phyloP scores from a whole-genome alignment of 2,888 invertebrate species.

The Noctua janthina region DNA sequence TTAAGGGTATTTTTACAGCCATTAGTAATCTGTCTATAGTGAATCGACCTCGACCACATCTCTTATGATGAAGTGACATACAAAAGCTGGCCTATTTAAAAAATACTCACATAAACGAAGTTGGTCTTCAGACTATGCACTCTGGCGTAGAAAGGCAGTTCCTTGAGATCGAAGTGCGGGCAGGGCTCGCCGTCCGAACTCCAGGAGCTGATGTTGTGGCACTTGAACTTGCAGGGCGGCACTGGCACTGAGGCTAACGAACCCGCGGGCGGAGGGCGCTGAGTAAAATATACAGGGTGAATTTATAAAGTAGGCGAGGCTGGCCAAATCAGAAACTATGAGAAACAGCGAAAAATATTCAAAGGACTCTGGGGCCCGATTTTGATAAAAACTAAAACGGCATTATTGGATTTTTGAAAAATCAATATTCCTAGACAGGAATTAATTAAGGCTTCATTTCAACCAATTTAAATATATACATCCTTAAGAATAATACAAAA shows the following conservation, averaged over 20 bases:
- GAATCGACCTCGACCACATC: not conserved
- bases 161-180: constrained; percentile 90
- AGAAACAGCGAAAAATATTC: not conserved
- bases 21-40: not conserved
- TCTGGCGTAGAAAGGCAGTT: constrained; percentile 94
- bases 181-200: constrained; percentile 76
- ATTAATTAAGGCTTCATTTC: too few species aligned
- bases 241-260: constrained; percentile 94
- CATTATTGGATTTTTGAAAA: not conserved
- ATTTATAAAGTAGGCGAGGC: not conserved
- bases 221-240: constrained; percentile 93
- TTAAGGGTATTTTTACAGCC: too few species aligned
- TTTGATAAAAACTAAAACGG: not conserved
- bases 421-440: not conserved
- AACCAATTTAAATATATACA: too few species aligned
- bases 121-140: constrained; percentile 95
- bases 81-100: not conserved
- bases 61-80: not conserved
- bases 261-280: constrained; percentile 93
- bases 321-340: not conserved
- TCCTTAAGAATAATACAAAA: too few species aligned
- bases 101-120: constrained; percentile 94
- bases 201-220: constrained; percentile 91
- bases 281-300: constrained; percentile 19
- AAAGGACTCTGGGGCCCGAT: not conserved